A percentile compares a stretch with the other conserved stretches of the same genome.
These are phyloP conservation scores for Palythoa grandis DNA, from an alignment of 92 coral and sea anemone species.

Conservation along the genomic window DNA sequence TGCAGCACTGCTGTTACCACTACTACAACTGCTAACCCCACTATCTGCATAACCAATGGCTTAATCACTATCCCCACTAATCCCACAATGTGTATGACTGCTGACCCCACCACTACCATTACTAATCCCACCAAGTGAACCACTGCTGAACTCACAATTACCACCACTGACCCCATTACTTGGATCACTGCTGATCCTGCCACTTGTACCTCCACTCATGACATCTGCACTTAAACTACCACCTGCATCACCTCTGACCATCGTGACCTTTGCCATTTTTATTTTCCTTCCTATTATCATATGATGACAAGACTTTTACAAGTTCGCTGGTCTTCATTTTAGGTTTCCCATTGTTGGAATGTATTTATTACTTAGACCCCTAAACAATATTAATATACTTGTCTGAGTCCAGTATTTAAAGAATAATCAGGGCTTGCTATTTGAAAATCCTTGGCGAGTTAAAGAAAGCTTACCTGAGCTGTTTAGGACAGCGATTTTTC, in stretches of 20 bases:
- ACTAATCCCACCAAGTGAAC: background rate
- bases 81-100: background rate
- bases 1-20: background rate
- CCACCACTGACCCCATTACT: background rate
- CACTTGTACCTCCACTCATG: background rate
- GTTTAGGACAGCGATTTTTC: no score
- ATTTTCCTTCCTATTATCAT: background rate
- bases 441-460: no score
- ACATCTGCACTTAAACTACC: background rate
- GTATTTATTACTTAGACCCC: no score
- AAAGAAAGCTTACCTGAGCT: no score
- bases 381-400: no score
- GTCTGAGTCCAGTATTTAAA: no score
- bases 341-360: constrained; percentile 20
- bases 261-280: background rate
- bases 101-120: background rate
- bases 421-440: no score
- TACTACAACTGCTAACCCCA: background rate
- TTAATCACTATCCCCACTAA: background rate
- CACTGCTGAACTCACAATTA: background rate
- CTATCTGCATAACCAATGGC: background rate
- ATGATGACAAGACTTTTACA: background rate
- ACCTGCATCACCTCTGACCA: background rate
- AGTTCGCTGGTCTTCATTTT: background rate
- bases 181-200: background rate